Percentiles rank a stretch among this genome's conserved stretches.
phyloP scores from a whole-genome alignment of 2,797 vertebrate species.

The Rhynchotus rufescens region DNA sequence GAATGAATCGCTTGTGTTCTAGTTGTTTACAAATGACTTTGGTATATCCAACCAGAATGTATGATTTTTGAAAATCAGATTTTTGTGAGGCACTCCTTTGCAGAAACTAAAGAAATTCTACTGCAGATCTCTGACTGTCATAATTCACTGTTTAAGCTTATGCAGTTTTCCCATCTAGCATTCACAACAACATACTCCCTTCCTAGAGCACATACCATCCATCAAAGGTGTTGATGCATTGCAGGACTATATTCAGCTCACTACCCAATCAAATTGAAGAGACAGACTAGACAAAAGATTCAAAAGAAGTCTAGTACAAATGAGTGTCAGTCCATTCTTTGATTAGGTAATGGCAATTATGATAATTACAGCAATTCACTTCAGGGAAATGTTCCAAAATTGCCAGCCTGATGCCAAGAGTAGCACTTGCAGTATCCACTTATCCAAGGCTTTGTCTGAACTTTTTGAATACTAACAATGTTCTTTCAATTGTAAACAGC shows the following conservation, averaged over 20 bases:
- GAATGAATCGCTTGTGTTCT: not conserved
- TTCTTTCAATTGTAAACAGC: not conserved
- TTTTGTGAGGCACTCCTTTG: not conserved
- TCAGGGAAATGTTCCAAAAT: constrained; percentile 27
- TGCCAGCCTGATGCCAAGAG: not conserved
- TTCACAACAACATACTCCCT: not conserved
- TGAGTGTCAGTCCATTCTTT: constrained; percentile 4
- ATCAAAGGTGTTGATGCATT: not conserved
- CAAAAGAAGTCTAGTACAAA: not conserved
- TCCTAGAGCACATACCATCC: not conserved
- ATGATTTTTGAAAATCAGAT: not conserved
- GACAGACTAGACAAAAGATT: not conserved
- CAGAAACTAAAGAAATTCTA: not conserved
- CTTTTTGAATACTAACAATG: not conserved
- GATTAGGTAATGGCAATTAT: constrained; percentile 55
- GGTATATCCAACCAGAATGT: not conserved
- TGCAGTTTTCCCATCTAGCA: not conserved
- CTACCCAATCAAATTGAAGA: constrained; percentile 14
- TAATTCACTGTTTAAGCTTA: not conserved
- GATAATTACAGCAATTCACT: constrained; percentile 50
- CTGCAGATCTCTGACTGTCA: not conserved
- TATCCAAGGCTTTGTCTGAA: not conserved
- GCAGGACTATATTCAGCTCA: not conserved
- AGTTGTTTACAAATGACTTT: not conserved
- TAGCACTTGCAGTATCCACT: constrained; percentile 3